phyloP scores from a whole-genome alignment of 2,888 invertebrate genomes.

The Scaptomyza caliginosa region DNA sequence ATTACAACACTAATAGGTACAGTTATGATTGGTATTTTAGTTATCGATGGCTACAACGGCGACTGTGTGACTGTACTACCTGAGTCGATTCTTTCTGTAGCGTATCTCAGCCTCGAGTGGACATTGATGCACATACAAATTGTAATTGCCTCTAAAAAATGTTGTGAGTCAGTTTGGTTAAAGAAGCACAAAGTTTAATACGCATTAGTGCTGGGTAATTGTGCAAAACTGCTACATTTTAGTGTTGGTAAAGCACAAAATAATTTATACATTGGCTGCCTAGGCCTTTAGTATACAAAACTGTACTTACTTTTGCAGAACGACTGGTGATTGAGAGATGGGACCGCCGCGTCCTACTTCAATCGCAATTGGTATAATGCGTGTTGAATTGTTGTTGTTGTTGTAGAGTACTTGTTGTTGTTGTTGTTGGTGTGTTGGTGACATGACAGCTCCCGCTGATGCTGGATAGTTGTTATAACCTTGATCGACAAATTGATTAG shows the following conservation, averaged over 20 bases:
- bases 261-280: constrained; percentile 5
- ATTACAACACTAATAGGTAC: constrained; percentile 35
- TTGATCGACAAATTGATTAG: constrained; percentile 85
- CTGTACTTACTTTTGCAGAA: constrained; percentile 83
- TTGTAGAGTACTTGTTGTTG: constrained; percentile 40
- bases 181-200: constrained; percentile 69
- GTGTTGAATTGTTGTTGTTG: constrained; percentile 70
- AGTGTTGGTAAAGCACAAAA: constrained; percentile 64
- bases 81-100: constrained; percentile 83
- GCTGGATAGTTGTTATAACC: constrained; percentile 83
- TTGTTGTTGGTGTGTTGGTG: constrained; percentile 69
- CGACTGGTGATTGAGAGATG: constrained; percentile 81
- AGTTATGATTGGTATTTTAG: constrained; percentile 16
- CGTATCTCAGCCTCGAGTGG: constrained; percentile 84
- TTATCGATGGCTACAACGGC: constrained; percentile 29
- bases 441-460: constrained; percentile 84
- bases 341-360: constrained; percentile 84
- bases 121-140: constrained; percentile 83
- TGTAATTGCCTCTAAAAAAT: constrained; percentile 81
- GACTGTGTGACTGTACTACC: constrained; percentile 74
- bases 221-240: constrained; percentile 31
- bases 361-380: constrained; percentile 87
- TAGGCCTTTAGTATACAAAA: not conserved
- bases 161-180: constrained; percentile 50
- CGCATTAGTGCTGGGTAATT: constrained; percentile 62